These are phyloP conservation scores for Merodon equestris DNA, from an alignment of 2,888 invertebrate species.

Conservation along the genomic window DNA sequence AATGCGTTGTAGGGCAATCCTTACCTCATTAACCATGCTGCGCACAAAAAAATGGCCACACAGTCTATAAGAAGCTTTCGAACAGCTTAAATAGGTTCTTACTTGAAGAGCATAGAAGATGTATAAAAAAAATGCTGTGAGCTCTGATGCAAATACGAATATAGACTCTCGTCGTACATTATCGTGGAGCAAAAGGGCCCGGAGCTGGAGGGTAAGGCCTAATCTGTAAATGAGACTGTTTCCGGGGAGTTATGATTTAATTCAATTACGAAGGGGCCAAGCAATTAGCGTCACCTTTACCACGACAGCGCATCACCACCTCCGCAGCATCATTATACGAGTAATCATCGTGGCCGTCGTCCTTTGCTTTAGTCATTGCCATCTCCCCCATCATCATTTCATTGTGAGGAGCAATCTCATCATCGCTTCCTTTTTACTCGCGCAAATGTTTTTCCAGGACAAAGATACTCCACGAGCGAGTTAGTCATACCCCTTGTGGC, in stretches of 20 bases:
- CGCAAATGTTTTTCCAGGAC: conserved; percentile 16
- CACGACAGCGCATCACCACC: conserved; percentile 3
- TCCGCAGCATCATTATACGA: conserved; percentile 2
- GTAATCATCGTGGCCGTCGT: conserved; percentile 18
- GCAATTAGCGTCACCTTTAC: conserved; percentile 58
- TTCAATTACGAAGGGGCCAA: conserved; percentile 50
- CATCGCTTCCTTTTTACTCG: conserved; percentile 10
- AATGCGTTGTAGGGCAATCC: conserved; percentile 60
- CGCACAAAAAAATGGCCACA: conserved; percentile 33
- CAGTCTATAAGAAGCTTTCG: conserved; percentile 58
- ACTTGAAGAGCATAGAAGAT: conserved; percentile 39
- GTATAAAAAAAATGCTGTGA: conserved; percentile 12
- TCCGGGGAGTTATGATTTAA: conserved; percentile 59
- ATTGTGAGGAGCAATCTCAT: conserved; percentile 13
- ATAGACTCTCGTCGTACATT: too few species aligned
- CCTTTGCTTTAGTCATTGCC: too few species aligned
- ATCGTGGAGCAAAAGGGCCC: too few species aligned
- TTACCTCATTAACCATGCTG: conserved; percentile 56
- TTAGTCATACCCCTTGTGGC: conserved; percentile 18
- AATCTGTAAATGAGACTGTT: conserved; percentile 56
- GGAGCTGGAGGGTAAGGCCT: conserved; percentile 1
- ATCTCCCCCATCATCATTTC: conserved; percentile 11
- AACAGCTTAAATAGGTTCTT: conserved; percentile 56
- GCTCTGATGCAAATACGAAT: background rate
- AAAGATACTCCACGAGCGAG: conserved; percentile 24